A percentile compares a stretch with the other conserved stretches of the same genome.
These are phyloP conservation scores for Lathronympha strigana DNA, from an alignment of 2,888 invertebrate genomes.

Conservation along the genomic window DNA sequence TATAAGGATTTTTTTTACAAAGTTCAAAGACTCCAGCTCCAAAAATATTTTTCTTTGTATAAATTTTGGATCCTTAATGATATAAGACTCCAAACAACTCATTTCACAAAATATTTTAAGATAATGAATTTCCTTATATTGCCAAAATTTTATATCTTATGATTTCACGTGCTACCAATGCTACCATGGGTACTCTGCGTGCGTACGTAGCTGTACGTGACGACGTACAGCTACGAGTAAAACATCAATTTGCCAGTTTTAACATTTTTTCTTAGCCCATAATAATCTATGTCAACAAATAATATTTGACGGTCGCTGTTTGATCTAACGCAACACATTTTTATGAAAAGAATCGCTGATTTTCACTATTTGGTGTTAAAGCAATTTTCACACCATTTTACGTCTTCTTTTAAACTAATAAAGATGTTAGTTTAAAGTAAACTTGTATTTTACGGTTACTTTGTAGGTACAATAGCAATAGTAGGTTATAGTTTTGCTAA, in stretches of 20 bases:
- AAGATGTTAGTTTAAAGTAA: constrained; percentile 29
- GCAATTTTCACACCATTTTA: constrained; percentile 32
- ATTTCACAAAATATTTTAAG: too few species aligned
- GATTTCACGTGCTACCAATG: background rate
- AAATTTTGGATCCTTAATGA: too few species aligned
- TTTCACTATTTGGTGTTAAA: constrained; percentile 41
- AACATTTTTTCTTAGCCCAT: constrained; percentile 11
- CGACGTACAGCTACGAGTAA: background rate
- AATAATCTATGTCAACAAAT: constrained; percentile 32
- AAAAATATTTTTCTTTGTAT: too few species aligned
- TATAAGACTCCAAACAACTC: too few species aligned
- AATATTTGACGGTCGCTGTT: constrained; percentile 35
- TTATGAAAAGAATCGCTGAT: constrained; percentile 38
- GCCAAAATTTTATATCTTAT: background rate
- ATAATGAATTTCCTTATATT: background rate
- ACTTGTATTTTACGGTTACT: constrained; percentile 25
- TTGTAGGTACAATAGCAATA: constrained; percentile 25
- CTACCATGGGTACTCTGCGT: too few species aligned
- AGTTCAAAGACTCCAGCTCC: too few species aligned
- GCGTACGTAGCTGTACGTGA: too few species aligned
- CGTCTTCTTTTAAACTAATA: constrained; percentile 36
- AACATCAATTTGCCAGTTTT: constrained; percentile 6
- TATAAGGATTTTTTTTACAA: too few species aligned
- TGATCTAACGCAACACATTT: constrained; percentile 32
- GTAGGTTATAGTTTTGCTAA: constrained; percentile 1